These are phyloP conservation scores for Donacobius atricapilla DNA, from an alignment of 2,113 vertebrate species.

Conservation along the genomic window DNA sequence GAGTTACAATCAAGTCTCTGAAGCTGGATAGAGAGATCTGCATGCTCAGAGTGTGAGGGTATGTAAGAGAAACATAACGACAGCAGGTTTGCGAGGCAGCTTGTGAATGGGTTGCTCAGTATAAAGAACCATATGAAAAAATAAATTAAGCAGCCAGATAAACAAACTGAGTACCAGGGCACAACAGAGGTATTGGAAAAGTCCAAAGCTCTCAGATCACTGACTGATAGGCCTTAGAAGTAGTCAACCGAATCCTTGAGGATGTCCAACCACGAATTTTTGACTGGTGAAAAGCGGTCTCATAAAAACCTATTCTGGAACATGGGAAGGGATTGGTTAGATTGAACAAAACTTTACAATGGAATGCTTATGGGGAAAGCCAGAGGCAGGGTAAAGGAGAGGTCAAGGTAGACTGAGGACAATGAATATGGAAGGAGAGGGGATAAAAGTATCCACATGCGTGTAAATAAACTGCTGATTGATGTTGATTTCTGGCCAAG, in stretches of 20 bases:
- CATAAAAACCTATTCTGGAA: background rate
- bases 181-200: background rate
- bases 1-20: background rate
- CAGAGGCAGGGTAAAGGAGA: background rate
- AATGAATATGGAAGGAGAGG: background rate
- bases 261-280: background rate
- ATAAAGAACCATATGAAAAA: background rate
- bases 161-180: background rate
- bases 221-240: background rate
- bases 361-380: background rate
- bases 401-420: background rate
- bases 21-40: background rate
- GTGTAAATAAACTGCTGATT: background rate
- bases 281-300: background rate
- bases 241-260: background rate
- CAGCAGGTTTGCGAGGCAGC: background rate
- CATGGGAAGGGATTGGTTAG: background rate
- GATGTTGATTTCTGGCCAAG: background rate
- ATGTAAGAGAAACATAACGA: background rate
- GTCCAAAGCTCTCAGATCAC: background rate
- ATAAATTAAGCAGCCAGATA: background rate
- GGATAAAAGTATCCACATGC: rapidly evolving
- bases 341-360: background rate
- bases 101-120: background rate
- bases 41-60: background rate